Conservation (phyloP, 2,888 invertebrate genomes). For the Xestia xanthographa region DNA sequence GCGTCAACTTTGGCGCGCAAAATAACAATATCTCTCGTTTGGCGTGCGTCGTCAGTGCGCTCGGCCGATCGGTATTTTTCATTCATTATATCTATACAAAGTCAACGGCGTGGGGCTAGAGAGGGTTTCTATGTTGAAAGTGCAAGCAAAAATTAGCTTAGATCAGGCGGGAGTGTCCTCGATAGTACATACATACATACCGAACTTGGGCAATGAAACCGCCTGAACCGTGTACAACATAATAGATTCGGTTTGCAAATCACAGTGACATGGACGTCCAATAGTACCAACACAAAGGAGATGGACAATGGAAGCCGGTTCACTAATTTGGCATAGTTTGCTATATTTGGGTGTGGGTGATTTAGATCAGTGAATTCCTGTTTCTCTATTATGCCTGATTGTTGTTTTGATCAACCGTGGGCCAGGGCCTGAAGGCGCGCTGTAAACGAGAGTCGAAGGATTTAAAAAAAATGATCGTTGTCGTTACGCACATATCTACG, state of each 20-base stretch:
- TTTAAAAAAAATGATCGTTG: neutral
- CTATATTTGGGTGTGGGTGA: neutral
- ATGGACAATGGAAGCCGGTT: conserved; percentile 23
- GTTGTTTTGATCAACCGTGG: neutral
- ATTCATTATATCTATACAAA: no score
- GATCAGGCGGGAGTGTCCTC: no score
- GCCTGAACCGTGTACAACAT: conserved; percentile 29
- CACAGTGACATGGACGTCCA: conserved; percentile 1
- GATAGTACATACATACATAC: no score
- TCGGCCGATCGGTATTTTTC: no score
- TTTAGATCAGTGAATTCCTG: neutral
- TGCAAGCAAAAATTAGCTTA: no score
- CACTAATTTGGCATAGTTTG: conserved; percentile 10
- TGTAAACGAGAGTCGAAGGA: neutral
- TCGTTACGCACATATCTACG: neutral
- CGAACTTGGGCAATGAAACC: conserved; percentile 13
- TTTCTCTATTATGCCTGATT: neutral
- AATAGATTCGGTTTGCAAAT: conserved; percentile 31
- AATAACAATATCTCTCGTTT: no score
- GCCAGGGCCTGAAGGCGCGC: neutral
- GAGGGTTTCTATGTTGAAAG: no score
- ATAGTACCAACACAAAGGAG: conserved; percentile 28
- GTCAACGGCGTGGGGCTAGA: no score
- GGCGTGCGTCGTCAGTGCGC: no score
- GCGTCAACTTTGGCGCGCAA: no score